Evolutionary conservation across 2,113 vertebrate genomes (phyloP).

Genomic region (Syrrhaptes paradoxus): DNA sequence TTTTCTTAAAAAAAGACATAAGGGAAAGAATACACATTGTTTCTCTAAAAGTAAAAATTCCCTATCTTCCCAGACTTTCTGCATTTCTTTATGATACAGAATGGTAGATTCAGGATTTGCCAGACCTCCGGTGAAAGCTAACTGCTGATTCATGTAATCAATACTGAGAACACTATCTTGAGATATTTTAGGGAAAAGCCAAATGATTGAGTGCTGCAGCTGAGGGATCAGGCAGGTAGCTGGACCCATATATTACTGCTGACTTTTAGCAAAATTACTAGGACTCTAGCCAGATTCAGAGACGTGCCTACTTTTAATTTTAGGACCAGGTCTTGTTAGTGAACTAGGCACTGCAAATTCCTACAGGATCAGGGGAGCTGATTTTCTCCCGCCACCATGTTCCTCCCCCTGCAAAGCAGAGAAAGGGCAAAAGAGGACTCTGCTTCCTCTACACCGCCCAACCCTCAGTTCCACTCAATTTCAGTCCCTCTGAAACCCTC

Average conservation of each 20-base stretch:
- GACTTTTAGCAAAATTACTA: background rate
- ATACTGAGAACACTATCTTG: background rate
- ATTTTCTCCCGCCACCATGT: background rate
- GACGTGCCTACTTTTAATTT: background rate
- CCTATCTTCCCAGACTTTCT: background rate
- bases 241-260: background rate
- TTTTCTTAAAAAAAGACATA: background rate
- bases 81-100: background rate
- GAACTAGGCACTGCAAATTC: background rate
- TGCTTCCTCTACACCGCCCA: background rate
- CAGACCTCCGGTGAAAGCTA: background rate
- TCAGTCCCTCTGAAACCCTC: background rate
- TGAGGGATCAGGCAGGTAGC: background rate
- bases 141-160: background rate
- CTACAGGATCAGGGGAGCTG: background rate
- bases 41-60: background rate
- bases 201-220: background rate
- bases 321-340: background rate
- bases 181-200: background rate
- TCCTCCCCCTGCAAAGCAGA: background rate
- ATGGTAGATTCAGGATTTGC: background rate
- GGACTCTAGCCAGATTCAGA: background rate
- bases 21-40: background rate
- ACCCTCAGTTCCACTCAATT: rapidly evolving
- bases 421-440: background rate